Percentiles rank a stretch among this genome's conserved stretches.
These are phyloP conservation scores for Zoanthus sansibaricus DNA, from an alignment of 92 coral and sea anemone species.

Conservation along the genomic window DNA sequence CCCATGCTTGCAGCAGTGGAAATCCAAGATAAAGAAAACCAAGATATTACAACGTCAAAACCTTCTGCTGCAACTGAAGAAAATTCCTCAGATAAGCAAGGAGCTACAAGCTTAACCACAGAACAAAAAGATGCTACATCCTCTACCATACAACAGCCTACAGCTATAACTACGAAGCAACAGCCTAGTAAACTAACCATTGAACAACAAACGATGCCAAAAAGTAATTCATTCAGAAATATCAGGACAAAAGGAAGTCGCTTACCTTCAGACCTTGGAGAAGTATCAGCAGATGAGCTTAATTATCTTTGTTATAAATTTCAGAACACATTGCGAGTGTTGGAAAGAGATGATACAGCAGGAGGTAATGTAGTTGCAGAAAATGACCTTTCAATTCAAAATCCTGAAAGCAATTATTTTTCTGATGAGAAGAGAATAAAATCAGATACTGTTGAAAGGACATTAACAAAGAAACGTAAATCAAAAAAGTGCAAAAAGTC, in stretches of 20 bases:
- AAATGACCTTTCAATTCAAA: neutral
- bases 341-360: constrained; percentile 13
- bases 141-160: too few relatives aligned
- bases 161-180: neutral
- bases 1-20: constrained; percentile 68
- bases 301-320: neutral
- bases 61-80: neutral
- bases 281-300: constrained; percentile 33
- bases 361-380: neutral
- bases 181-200: neutral
- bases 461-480: neutral
- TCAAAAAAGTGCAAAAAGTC: constrained; percentile 37
- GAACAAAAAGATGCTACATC: neutral
- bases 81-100: neutral
- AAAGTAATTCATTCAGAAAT: neutral
- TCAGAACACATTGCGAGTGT: constrained; percentile 33
- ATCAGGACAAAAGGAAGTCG: constrained; percentile 2
- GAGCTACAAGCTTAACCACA: neutral
- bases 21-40: neutral
- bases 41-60: neutral
- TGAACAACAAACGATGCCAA: neutral
- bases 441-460: neutral
- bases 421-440: constrained; percentile 35
- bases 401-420: neutral
- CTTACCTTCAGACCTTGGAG: constrained; percentile 1